These are phyloP conservation scores for Chloebia gouldiae DNA, from an alignment of 2,113 vertebrate species.

Conservation along the genomic window DNA sequence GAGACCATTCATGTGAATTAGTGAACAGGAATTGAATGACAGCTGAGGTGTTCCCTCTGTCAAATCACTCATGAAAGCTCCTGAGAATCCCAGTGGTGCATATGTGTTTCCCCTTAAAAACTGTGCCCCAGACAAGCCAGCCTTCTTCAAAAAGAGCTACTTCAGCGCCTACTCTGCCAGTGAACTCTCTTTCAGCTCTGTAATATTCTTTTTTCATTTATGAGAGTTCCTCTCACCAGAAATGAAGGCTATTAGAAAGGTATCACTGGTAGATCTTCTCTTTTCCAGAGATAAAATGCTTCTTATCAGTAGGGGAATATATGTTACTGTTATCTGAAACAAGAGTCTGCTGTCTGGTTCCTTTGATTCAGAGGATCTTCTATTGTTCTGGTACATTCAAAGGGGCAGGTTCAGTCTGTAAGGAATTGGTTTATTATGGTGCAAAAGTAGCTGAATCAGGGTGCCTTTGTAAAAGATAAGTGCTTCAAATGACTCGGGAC, in stretches of 20 bases:
- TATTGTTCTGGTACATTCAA: neutral
- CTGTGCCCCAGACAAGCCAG: neutral
- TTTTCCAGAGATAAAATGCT: slow-evolving; percentile 42
- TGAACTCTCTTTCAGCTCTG: slow-evolving; percentile 14
- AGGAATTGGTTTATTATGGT: neutral
- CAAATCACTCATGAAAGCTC: neutral
- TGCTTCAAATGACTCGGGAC: neutral
- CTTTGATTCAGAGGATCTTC: slow-evolving; percentile 2
- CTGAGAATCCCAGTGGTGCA: neutral
- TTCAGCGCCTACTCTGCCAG: neutral
- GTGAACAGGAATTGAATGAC: neutral
- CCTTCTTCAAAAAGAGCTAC: neutral
- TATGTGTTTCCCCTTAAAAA: neutral
- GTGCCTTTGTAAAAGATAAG: neutral
- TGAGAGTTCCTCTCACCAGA: slow-evolving; percentile 39
- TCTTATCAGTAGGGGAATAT: neutral
- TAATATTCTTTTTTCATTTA: slow-evolving; percentile 29
- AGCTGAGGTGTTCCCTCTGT: neutral
- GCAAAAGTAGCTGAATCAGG: neutral
- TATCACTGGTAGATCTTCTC: slow-evolving; percentile 24
- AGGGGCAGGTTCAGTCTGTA: neutral
- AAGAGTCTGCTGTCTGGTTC: neutral
- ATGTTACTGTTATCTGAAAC: slow-evolving; percentile 19
- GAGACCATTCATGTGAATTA: neutral
- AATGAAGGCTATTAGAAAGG: slow-evolving; percentile 19